Evolutionary conservation across 2,888 invertebrate genomes (phyloP).

Genomic region (Cyclophora albipunctata): DNA sequence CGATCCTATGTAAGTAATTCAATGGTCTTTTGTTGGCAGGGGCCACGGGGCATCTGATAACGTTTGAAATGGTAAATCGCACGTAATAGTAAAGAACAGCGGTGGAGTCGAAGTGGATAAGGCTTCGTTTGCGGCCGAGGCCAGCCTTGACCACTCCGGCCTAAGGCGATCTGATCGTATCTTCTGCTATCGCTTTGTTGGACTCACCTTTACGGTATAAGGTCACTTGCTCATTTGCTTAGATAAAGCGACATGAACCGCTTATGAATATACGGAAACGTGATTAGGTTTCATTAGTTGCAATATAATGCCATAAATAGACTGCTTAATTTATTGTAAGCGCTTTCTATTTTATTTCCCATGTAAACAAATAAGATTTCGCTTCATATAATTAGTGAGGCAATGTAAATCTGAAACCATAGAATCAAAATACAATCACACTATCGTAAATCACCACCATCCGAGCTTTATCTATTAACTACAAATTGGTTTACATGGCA

Average conservation of each 20-base stretch:
- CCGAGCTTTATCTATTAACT: too few species aligned
- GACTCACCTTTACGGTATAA: conserved; percentile 29
- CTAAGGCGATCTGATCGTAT: conserved; percentile 50
- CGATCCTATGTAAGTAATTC: conserved; percentile 52
- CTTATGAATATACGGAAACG: conserved; percentile 10
- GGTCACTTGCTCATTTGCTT: conserved; percentile 30
- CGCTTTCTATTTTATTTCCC: conserved; percentile 3
- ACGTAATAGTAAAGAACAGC: conserved; percentile 60
- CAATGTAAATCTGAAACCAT: too few species aligned
- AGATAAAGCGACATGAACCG: conserved; percentile 27
- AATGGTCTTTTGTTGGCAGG: conserved; percentile 49
- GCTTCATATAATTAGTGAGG: too few species aligned
- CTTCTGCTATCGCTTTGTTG: conserved; percentile 32
- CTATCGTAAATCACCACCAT: too few species aligned
- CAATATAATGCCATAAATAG: conserved; percentile 1
- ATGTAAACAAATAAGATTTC: neutral
- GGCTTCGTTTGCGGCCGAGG: conserved; percentile 23
- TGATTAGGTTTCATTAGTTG: conserved; percentile 13
- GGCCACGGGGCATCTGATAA: conserved; percentile 63
- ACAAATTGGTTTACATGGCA: too few species aligned
- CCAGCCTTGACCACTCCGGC: conserved; percentile 52
- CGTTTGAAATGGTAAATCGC: conserved; percentile 58
- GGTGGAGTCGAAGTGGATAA: conserved; percentile 28
- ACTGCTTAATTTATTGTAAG: neutral
- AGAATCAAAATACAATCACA: too few species aligned